phyloP scores from a whole-genome alignment of 2,797 vertebrate species.

The Mus caroli region DNA sequence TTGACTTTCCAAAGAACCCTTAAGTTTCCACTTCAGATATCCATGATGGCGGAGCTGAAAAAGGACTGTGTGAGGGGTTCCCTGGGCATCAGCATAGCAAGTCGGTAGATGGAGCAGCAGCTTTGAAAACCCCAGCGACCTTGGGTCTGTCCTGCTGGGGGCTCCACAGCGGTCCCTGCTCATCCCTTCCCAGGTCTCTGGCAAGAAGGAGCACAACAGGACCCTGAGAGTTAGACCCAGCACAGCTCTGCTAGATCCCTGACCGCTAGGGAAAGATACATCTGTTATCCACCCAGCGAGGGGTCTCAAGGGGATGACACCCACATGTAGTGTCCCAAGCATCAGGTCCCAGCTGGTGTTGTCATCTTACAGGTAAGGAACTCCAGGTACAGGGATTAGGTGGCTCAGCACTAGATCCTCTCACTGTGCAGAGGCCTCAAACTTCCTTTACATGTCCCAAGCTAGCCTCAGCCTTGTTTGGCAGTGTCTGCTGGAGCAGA shows the following conservation, averaged over 20 bases:
- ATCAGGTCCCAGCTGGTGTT: rapidly evolving
- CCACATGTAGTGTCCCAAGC: neutral
- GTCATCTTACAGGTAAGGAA: neutral
- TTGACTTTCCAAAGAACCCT: no score
- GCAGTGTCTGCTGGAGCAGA: rapidly evolving
- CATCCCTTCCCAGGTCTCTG: rapidly evolving
- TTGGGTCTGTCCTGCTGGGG: neutral
- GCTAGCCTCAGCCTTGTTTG: rapidly evolving
- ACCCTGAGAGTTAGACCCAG: rapidly evolving
- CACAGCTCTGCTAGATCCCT: neutral
- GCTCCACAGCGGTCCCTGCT: neutral
- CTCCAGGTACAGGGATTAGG: rapidly evolving
- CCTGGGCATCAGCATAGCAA: neutral
- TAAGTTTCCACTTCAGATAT: no score
- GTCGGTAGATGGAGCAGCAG: neutral
- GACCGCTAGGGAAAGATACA: neutral
- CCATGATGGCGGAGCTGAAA: neutral
- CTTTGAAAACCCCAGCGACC: neutral
- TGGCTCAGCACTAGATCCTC: neutral
- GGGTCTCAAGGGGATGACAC: neutral
- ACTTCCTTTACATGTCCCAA: neutral
- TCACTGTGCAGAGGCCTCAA: rapidly evolving
- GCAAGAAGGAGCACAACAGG: no score
- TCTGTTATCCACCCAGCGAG: neutral
- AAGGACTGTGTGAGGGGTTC: neutral